Evolutionary conservation across 2,797 vertebrate species (phyloP).

Genomic region (Myotis myotis): DNA sequence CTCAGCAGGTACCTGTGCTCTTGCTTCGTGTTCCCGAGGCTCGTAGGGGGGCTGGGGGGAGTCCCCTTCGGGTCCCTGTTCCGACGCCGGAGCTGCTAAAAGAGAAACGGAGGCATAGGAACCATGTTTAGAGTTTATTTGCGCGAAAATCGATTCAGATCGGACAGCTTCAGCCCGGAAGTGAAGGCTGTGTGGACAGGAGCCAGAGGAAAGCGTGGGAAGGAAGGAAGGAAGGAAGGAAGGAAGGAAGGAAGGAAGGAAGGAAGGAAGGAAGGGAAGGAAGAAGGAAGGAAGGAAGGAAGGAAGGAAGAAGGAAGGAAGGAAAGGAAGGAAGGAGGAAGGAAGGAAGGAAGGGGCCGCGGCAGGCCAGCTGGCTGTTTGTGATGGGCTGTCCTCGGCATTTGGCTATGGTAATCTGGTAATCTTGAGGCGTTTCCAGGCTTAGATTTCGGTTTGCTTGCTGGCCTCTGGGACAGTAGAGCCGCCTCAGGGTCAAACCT

Average conservation of each 20-base stretch:
- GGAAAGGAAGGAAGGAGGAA: too few species aligned
- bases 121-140: neutral
- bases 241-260: too few species aligned
- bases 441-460: neutral
- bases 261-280: too few species aligned
- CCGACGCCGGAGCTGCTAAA: neutral
- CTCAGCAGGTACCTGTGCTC: neutral
- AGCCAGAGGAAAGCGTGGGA: neutral
- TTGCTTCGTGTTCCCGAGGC: neutral
- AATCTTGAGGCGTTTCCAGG: neutral
- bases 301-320: too few species aligned
- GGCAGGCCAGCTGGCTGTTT: neutral
- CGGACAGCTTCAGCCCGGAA: rapidly evolving
- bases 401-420: neutral
- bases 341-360: neutral
- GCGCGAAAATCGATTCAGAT: neutral
- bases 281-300: too few species aligned
- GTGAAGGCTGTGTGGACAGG: rapidly evolving
- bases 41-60: rapidly evolving
- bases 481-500: neutral
- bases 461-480: neutral
- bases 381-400: neutral
- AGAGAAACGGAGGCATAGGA: neutral
- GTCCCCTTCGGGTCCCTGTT: neutral
- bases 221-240: neutral